Conservation (phyloP, 2,113 vertebrate species). For the Serinus canaria region DNA sequence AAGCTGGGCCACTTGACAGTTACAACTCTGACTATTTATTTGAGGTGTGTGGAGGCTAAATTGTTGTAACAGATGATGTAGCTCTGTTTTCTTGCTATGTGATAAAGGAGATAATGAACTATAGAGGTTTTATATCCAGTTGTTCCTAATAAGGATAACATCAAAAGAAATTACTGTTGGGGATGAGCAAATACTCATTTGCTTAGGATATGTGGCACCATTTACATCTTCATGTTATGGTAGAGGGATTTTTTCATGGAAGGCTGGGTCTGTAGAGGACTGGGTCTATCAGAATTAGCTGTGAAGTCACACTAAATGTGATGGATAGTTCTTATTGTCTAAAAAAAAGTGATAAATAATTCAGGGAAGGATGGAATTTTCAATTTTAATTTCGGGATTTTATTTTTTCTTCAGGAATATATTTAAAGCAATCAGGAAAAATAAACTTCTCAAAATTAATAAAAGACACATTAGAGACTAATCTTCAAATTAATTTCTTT, state of each 20-base stretch:
- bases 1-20: background rate
- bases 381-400: background rate
- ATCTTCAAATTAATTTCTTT: background rate
- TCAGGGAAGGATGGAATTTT: background rate
- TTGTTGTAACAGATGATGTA: background rate
- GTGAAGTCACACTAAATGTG: background rate
- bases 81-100: background rate
- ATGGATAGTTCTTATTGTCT: background rate
- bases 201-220: background rate
- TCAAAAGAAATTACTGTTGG: background rate
- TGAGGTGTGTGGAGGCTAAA: background rate
- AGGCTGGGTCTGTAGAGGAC: background rate
- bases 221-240: background rate
- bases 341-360: background rate
- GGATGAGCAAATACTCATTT: background rate
- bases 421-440: background rate
- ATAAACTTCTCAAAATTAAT: background rate
- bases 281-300: background rate
- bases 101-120: background rate
- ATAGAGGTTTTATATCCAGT: background rate
- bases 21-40: background rate
- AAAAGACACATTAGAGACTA: background rate
- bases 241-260: background rate
- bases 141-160: background rate
- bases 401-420: background rate